phyloP scores from a whole-genome alignment of 2,888 invertebrate genomes.

The Erebia epiphron region DNA sequence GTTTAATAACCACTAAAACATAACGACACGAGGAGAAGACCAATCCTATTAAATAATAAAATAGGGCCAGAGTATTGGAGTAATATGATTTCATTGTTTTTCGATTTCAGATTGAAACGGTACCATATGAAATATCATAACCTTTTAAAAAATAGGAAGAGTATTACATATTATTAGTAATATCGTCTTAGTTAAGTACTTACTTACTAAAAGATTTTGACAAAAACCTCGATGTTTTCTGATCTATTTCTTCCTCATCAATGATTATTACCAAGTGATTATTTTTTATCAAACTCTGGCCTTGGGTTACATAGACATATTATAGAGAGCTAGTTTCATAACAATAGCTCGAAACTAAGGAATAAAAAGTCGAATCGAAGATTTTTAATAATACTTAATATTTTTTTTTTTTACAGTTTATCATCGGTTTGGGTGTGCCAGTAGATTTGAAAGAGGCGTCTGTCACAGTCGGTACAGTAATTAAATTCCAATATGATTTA shows the following conservation, averaged over 20 bases:
- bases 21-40: constrained; percentile 37
- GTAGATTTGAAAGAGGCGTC: constrained; percentile 84
- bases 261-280: too few species aligned
- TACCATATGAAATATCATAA: background rate
- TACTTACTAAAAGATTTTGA: background rate
- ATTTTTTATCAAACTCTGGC: too few species aligned
- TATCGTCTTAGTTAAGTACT: background rate
- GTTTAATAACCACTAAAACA: constrained; percentile 38
- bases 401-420: constrained; percentile 77
- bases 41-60: constrained; percentile 41
- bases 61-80: constrained; percentile 34
- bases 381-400: background rate
- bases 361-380: background rate
- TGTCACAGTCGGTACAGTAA: constrained; percentile 85
- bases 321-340: too few species aligned
- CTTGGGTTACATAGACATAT: too few species aligned
- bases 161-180: background rate
- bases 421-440: constrained; percentile 86
- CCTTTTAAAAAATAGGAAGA: background rate
- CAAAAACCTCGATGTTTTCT: background rate
- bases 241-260: too few species aligned
- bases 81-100: constrained; percentile 38
- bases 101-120: constrained; percentile 34
- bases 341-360: background rate
- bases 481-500: constrained; percentile 86